A percentile compares a stretch with the other conserved stretches of the same genome.
phyloP scores from a whole-genome alignment of 2,113 vertebrate species.

The Triplophysa rosa region DNA sequence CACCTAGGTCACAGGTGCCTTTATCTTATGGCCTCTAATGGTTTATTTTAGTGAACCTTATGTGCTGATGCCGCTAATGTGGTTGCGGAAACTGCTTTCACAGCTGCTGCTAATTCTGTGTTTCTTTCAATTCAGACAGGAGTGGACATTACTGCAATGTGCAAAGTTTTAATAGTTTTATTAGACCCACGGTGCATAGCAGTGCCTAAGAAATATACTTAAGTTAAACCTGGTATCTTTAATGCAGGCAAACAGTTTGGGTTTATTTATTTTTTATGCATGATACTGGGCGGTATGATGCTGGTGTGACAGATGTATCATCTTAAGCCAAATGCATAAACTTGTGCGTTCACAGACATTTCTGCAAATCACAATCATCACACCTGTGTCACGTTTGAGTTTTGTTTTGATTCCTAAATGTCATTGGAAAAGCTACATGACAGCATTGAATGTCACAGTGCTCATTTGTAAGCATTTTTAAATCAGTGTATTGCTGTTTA shows the following conservation, averaged over 20 bases:
- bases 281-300: conserved; percentile 27
- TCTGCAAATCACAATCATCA: conserved; percentile 47
- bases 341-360: conserved; percentile 23
- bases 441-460: conserved; percentile 43
- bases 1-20: conserved; percentile 29
- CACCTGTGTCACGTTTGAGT: conserved; percentile 30
- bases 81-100: background rate
- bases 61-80: conserved; percentile 19
- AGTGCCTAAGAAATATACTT: conserved; percentile 38
- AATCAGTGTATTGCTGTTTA: conserved; percentile 30
- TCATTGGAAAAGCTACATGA: conserved; percentile 15
- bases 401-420: conserved; percentile 20
- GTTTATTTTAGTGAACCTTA: conserved; percentile 13
- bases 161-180: conserved; percentile 1
- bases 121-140: conserved; percentile 18
- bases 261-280: conserved; percentile 44
- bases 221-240: background rate
- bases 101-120: conserved; percentile 34
- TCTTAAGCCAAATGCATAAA: conserved; percentile 31
- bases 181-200: background rate
- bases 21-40: background rate
- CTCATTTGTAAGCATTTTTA: conserved; percentile 27
- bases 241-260: conserved; percentile 29
- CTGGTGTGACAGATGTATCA: conserved; percentile 37
- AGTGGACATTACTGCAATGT: background rate